Conservation (phyloP, 2,113 vertebrate species). For the Garra rufa region DNA sequence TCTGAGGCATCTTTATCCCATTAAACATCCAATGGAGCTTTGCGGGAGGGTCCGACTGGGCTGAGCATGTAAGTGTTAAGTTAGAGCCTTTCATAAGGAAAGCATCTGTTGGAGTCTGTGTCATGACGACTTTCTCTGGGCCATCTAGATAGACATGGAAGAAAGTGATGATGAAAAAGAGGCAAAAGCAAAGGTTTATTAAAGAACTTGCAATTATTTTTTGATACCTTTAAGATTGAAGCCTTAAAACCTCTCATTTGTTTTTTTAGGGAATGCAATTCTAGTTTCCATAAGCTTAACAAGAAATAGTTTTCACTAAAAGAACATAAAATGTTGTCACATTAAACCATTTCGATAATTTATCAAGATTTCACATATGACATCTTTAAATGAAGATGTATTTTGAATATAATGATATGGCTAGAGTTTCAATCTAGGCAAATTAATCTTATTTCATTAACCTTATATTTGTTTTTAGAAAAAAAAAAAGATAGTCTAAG, state of each 20-base stretch:
- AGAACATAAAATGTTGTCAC: not conserved
- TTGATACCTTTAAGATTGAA: not conserved
- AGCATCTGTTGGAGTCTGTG: fast-evolving
- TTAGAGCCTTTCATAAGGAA: constrained; percentile 49
- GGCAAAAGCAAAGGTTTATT: not conserved
- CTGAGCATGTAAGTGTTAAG: constrained; percentile 67
- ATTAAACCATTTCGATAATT: no score
- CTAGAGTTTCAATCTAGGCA: no score
- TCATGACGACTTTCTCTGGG: constrained; percentile 63
- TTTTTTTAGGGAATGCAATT: not conserved
- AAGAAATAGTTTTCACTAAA: not conserved
- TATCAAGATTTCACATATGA: no score
- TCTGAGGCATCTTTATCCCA: fast-evolving
- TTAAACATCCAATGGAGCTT: constrained; percentile 62
- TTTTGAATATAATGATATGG: no score
- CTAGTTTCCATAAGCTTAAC: not conserved
- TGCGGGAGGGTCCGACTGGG: constrained; percentile 65
- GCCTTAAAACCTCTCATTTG: no score
- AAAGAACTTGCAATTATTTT: not conserved
- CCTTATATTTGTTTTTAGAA: no score
- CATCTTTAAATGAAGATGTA: not conserved
- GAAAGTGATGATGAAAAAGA: not conserved
- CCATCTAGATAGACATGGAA: constrained; percentile 66
- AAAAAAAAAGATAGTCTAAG: no score
- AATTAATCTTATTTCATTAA: no score